Base-by-base conservation (phyloP, 2,888 invertebrate genomes). In the Drosophila anomalata region DNA sequence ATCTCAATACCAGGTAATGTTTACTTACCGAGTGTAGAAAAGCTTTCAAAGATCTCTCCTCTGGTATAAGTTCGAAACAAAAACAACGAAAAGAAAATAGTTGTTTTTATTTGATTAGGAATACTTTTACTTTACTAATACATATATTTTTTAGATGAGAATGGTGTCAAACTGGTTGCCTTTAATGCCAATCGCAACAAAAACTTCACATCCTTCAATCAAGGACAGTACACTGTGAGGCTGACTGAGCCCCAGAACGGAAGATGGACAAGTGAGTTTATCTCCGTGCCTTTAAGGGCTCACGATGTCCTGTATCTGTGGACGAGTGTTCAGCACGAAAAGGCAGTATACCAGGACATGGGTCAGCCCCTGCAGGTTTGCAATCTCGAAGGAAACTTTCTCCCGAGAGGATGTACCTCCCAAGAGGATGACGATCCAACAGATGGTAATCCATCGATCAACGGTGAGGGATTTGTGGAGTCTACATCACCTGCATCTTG, bases 121-220 rank as follows among this genome's bases (percentile, higher is more conserved):
- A 36, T 36, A 7, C 14, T 7, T 6, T 36, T 36, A 17, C 1
- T 17, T 17, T 1, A 17, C 17, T 17, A 17, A 17, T 17, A 17
- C 17, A 17, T 12, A 36, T 36, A 7, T 7, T 6, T 36, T 36
- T 57, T 70, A 93, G 95, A 94, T 88, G 90, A 90, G 24, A 85
- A 92, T 2, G 93, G 93, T 1, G 78, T 94, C 0, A 90, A 91
- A 52, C 85, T 94, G 6, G 95, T 95, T 79, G 94, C 92, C 0
- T 95, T 95, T 88, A 94, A 95, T 90, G 94, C 94, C 0, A 94
- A 94, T 73, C 80, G 94, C 14, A 95, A 95, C 88, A 91, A 92
- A 26, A 82, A 87, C 0, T 93, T 95, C 63, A 87, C 74, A 0
- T 78, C 89, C 2, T 91, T 91, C 7, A 93, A 93, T 55, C 91